Evolutionary conservation across 2,113 vertebrate species (phyloP).

Genomic region (Hypocryptadius cinnamomeus): DNA sequence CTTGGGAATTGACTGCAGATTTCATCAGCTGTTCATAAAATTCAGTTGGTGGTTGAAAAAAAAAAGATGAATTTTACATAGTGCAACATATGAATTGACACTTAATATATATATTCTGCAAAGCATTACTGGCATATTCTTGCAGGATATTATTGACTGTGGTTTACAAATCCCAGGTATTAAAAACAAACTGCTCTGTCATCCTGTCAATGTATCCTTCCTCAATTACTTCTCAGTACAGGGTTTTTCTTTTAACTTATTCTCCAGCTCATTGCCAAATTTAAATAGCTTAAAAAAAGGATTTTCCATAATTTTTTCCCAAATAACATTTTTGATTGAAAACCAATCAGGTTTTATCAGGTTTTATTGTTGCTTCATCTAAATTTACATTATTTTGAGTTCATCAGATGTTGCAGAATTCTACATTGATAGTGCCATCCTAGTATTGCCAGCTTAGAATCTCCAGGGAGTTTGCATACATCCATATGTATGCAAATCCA

Average conservation of each 20-base stretch:
- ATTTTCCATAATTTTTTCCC: background rate
- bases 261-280: background rate
- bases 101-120: background rate
- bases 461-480: background rate
- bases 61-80: background rate
- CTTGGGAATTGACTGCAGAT: background rate
- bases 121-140: background rate
- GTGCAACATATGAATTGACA: background rate
- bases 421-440: background rate
- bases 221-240: background rate
- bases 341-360: background rate
- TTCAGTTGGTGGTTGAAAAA: background rate
- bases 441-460: background rate
- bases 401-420: background rate
- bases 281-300: background rate
- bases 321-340: background rate
- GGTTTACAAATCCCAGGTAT: background rate
- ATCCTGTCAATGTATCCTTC: background rate
- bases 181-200: background rate
- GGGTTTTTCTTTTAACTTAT: background rate
- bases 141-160: background rate
- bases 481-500: too few species aligned
- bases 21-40: background rate
- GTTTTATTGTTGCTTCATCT: background rate
- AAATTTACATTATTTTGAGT: background rate